phyloP scores from a whole-genome alignment of 2,888 invertebrate genomes.

The Agrotis ipsilon region DNA sequence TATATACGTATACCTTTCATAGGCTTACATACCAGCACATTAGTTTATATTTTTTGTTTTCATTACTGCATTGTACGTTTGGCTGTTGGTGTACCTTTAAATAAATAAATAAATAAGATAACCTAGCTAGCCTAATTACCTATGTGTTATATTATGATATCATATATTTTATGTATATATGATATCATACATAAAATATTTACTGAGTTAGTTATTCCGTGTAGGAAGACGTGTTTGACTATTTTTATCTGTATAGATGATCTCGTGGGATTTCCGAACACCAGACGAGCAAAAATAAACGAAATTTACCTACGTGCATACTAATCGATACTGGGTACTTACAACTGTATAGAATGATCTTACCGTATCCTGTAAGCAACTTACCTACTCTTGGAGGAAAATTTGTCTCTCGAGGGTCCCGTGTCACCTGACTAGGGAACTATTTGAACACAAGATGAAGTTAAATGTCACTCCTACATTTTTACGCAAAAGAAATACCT shows the following conservation, averaged over 20 bases:
- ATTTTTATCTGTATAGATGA: neutral
- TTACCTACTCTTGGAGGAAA: neutral
- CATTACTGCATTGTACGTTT: too few relatives aligned
- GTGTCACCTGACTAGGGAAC: slow-evolving; percentile 1
- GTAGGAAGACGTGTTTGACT: neutral
- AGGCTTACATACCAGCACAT: too few relatives aligned
- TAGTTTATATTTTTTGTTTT: too few relatives aligned
- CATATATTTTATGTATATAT: too few relatives aligned
- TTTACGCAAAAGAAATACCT: neutral
- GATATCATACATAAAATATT: too few relatives aligned
- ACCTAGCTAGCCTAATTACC: too few relatives aligned
- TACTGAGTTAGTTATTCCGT: too few relatives aligned
- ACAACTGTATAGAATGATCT: neutral
- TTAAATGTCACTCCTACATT: neutral
- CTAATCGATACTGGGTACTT: neutral
- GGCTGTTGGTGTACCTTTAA: too few relatives aligned
- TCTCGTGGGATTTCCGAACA: neutral
- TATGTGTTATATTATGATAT: too few relatives aligned
- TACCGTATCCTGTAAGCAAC: neutral
- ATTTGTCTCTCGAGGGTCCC: neutral
- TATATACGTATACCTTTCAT: too few relatives aligned
- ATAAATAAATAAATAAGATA: too few relatives aligned
- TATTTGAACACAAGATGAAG: slow-evolving; percentile 8
- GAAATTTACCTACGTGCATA: neutral
- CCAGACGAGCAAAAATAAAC: neutral